These are phyloP conservation scores for Hydrotaea cyrtoneurina DNA, from an alignment of 2,888 invertebrate genomes.

Conservation along the genomic window DNA sequence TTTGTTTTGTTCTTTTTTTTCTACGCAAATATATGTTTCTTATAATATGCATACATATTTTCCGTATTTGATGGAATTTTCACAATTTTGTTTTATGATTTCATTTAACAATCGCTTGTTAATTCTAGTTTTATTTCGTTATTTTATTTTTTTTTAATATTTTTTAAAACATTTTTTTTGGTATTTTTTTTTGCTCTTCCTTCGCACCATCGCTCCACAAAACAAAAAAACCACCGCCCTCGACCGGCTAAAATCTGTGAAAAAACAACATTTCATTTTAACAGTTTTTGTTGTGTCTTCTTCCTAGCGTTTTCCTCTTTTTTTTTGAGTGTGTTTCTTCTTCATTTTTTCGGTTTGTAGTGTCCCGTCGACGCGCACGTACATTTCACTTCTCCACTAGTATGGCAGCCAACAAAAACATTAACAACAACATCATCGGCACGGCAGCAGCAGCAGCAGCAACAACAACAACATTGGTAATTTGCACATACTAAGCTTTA, in stretches of 20 bases:
- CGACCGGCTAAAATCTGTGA: slow-evolving; percentile 66
- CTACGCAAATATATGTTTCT: neutral
- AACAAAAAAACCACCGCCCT: slow-evolving; percentile 70
- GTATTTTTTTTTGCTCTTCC: slow-evolving; percentile 37
- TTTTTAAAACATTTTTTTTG: slow-evolving; percentile 11
- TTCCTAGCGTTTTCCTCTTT: slow-evolving; percentile 29
- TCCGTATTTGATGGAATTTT: neutral
- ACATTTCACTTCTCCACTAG: slow-evolving; percentile 43
- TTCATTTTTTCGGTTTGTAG: slow-evolving; percentile 5
- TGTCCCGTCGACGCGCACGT: slow-evolving; percentile 49
- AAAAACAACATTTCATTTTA: slow-evolving; percentile 21
- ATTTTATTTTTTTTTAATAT: slow-evolving; percentile 38
- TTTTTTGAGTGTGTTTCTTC: slow-evolving; percentile 2
- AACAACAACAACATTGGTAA: slow-evolving; percentile 50
- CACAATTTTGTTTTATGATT: neutral
- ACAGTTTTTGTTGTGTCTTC: slow-evolving; percentile 42
- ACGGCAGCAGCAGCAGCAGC: slow-evolving; percentile 38
- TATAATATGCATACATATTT: neutral
- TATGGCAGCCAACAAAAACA: slow-evolving; percentile 27
- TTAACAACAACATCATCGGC: slow-evolving; percentile 31
- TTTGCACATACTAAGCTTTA: slow-evolving; percentile 48
- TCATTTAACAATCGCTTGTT: neutral
- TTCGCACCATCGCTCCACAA: slow-evolving; percentile 39
- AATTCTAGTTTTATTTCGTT: slow-evolving; percentile 21
- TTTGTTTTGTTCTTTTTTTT: neutral